Percentiles rank a stretch among this genome's conserved stretches.
Conservation (phyloP, 2,888 invertebrate genomes). For the Amblyteles armatorius region DNA sequence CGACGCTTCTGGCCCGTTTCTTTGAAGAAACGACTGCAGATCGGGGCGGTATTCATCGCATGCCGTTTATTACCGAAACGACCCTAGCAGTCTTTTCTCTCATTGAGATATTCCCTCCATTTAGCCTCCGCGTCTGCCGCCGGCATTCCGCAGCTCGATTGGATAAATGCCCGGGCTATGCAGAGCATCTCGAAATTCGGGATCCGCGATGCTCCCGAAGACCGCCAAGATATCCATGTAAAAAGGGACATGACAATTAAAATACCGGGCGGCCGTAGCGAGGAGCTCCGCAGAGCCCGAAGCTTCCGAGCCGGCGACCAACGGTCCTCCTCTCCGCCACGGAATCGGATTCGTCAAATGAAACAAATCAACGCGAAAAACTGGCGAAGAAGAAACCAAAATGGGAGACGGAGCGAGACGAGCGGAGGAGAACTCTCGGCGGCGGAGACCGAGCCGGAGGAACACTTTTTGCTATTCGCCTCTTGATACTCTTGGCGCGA, state of each 20-base stretch:
- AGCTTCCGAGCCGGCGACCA: conserved; percentile 15
- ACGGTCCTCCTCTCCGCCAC: conserved; percentile 42
- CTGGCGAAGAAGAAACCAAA: not conserved
- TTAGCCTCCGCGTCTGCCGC: conserved; percentile 45
- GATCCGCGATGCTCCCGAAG: conserved; percentile 53
- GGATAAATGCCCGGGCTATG: conserved; percentile 69
- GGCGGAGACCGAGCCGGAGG: conserved; percentile 25
- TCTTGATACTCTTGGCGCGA: conserved; percentile 52
- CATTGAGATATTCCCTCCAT: conserved; percentile 63
- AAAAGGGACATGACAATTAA: conserved; percentile 70
- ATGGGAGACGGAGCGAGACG: not conserved
- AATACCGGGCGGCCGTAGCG: conserved; percentile 52
- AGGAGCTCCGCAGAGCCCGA: conserved; percentile 14
- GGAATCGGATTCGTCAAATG: conserved; percentile 67
- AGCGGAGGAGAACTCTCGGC: conserved; percentile 6
- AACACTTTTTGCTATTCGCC: conserved; percentile 49
- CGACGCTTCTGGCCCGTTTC: conserved; percentile 43
- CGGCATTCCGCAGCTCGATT: conserved; percentile 66
- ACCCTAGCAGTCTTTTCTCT: conserved; percentile 38
- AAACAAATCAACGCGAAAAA: conserved; percentile 65
- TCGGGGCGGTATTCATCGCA: conserved; percentile 61
- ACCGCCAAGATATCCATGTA: conserved; percentile 46
- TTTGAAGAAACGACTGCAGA: conserved; percentile 51
- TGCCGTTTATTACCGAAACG: conserved; percentile 68
- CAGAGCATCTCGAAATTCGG: conserved; percentile 69